phyloP scores from a whole-genome alignment of 2,113 vertebrate genomes.

The Circaetus cinerascens region DNA sequence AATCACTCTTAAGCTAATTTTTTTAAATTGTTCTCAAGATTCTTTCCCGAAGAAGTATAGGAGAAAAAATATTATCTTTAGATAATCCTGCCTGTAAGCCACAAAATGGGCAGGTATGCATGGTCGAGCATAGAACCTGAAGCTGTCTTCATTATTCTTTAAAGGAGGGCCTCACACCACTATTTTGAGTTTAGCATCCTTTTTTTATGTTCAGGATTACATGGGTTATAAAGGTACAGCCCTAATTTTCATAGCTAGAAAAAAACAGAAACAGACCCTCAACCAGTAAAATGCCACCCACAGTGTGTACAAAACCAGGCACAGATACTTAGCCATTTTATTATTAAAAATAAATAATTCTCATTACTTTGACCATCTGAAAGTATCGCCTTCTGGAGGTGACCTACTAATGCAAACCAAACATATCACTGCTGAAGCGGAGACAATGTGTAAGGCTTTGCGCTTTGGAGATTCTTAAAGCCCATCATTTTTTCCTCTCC shows the following conservation, averaged over 20 bases:
- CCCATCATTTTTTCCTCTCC: too few relatives aligned
- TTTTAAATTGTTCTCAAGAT: background rate
- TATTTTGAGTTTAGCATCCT: background rate
- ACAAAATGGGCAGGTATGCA: background rate
- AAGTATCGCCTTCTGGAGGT: background rate
- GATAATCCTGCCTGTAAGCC: background rate
- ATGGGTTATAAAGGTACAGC: background rate
- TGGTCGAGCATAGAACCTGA: background rate
- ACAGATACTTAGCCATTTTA: background rate
- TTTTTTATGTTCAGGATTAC: background rate
- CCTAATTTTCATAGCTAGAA: background rate
- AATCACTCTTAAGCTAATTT: background rate
- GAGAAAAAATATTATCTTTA: background rate
- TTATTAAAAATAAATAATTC: background rate
- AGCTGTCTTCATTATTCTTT: background rate
- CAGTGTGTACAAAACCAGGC: background rate
- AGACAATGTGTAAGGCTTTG: background rate
- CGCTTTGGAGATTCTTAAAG: background rate
- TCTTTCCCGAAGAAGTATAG: background rate
- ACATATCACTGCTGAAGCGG: background rate
- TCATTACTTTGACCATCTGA: background rate
- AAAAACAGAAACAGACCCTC: background rate
- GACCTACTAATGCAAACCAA: background rate
- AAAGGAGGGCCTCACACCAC: background rate
- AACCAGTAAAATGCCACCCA: background rate